Conservation (phyloP, 2,888 invertebrate genomes). For the Ophion costatus region DNA sequence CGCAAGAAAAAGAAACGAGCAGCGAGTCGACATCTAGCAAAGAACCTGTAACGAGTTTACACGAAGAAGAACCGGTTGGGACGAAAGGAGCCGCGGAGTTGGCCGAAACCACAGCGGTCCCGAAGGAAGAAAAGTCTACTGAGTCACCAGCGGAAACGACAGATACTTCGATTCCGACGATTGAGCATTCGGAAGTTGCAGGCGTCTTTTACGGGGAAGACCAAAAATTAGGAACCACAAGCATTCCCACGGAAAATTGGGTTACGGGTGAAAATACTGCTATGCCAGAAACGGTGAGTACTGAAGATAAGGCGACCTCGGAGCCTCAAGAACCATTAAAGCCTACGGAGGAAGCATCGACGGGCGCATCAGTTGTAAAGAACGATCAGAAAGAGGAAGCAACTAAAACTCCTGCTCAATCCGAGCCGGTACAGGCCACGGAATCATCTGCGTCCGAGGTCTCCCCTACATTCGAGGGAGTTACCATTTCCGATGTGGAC, state of each 20-base stretch:
- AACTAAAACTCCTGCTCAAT: slow-evolving; percentile 51
- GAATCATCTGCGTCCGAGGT: slow-evolving; percentile 6
- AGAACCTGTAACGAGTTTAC: slow-evolving; percentile 14
- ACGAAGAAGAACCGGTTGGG: slow-evolving; percentile 23
- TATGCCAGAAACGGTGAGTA: not conserved
- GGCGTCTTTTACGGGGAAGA: slow-evolving; percentile 2
- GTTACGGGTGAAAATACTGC: slow-evolving; percentile 9
- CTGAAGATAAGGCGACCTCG: not conserved
- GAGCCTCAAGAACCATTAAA: not conserved
- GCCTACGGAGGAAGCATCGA: not conserved
- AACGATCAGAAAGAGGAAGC: slow-evolving; percentile 32
- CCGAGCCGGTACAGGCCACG: slow-evolving; percentile 3
- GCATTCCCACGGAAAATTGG: slow-evolving; percentile 27
- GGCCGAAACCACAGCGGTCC: slow-evolving; percentile 40
- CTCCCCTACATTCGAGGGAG: slow-evolving; percentile 4
- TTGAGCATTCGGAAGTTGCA: slow-evolving; percentile 5
- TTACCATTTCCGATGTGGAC: not conserved
- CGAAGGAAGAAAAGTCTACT: slow-evolving; percentile 44
- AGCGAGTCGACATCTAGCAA: slow-evolving; percentile 22
- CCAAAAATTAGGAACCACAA: slow-evolving; percentile 11
- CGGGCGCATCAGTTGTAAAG: slow-evolving; percentile 63
- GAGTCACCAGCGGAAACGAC: not conserved
- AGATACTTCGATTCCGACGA: slow-evolving; percentile 10
- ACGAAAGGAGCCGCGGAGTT: slow-evolving; percentile 6
- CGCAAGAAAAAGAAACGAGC: slow-evolving; percentile 1